Evolutionary conservation across 2,797 vertebrate genomes (phyloP).

Genomic region (Urocyon cinereoargenteus): DNA sequence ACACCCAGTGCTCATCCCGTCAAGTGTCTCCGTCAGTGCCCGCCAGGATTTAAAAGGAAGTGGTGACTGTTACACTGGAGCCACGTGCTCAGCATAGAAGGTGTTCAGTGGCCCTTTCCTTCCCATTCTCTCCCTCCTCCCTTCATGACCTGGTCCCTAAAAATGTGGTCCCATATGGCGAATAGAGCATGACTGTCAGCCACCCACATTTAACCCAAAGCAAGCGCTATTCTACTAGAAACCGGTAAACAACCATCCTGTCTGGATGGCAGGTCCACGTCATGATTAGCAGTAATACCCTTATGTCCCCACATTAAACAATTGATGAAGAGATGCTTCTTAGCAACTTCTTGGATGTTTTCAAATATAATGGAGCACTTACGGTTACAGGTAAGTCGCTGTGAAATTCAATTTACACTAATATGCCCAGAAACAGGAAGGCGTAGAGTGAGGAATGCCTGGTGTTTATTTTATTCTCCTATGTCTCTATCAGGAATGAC

Average conservation of each 20-base stretch:
- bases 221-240: not conserved
- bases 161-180: not conserved
- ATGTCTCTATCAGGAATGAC: constrained; percentile 52
- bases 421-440: not conserved
- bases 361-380: constrained; percentile 3
- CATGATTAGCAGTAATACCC: not conserved
- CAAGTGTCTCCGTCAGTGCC: too few species aligned
- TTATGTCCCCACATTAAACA: not conserved
- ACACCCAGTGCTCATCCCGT: too few species aligned
- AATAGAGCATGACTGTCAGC: not conserved
- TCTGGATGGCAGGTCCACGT: not conserved
- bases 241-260: not conserved
- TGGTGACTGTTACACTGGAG: not conserved
- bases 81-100: not conserved
- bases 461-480: not conserved
- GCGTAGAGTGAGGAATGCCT: not conserved
- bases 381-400: constrained; percentile 10
- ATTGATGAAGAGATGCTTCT: constrained; percentile 52
- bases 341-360: constrained; percentile 50
- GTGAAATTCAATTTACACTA: constrained; percentile 59
- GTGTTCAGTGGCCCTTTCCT: not conserved
- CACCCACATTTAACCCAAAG: not conserved
- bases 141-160: not conserved
- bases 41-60: not conserved
- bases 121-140: not conserved